Percentiles rank a stretch among this genome's conserved stretches.
phyloP scores from a whole-genome alignment of 1,140 invertebrate genomes.

The Yoshiicerus persimilis region DNA sequence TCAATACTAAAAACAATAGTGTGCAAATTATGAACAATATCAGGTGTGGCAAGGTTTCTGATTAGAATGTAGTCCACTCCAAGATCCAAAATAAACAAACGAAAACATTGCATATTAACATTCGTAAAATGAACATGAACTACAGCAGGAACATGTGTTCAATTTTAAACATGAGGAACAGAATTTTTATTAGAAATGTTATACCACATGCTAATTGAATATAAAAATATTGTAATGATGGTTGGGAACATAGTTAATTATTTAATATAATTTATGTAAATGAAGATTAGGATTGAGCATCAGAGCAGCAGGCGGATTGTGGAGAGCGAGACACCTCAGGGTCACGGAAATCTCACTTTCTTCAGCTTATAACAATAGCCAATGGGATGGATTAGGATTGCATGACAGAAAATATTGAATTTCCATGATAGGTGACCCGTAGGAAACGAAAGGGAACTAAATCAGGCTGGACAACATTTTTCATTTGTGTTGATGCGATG shows the following conservation, averaged over 20 bases:
- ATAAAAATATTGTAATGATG: too few species aligned
- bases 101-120: not conserved
- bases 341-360: not conserved
- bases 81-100: not conserved
- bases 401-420: not conserved
- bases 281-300: too few species aligned
- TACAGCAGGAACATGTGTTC: too few species aligned
- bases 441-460: not conserved
- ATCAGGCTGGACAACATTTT: not conserved
- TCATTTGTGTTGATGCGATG: not conserved
- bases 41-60: conserved; percentile 5
- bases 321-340: not conserved
- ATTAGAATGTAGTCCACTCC: not conserved
- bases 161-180: too few species aligned
- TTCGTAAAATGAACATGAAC: too few species aligned
- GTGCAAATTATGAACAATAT: not conserved
- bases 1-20: not conserved
- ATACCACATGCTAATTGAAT: too few species aligned
- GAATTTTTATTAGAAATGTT: too few species aligned
- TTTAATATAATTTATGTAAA: too few species aligned
- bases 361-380: not conserved
- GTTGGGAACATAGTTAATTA: too few species aligned
- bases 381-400: not conserved
- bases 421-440: not conserved
- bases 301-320: too few species aligned